Evolutionary conservation across 2,113 vertebrate species (phyloP).

Genomic region (Cavia aperea): DNA sequence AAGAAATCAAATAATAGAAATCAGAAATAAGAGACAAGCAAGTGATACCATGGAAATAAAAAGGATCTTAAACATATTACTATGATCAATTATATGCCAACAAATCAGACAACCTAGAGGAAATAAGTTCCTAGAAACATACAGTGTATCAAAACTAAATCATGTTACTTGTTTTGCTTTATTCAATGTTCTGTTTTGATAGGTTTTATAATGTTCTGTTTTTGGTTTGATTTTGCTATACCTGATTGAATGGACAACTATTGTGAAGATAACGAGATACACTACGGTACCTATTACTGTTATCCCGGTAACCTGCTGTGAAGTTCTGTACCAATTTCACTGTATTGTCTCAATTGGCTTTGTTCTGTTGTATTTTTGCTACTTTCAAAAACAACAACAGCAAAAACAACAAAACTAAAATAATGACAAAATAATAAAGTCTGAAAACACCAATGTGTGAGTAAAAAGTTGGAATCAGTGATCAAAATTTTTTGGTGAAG

Average conservation of each 20-base stretch:
- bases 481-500: not conserved
- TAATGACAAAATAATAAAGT: not conserved
- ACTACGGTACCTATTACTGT: too few species aligned
- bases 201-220: too few species aligned
- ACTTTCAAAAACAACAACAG: too few species aligned
- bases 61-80: not conserved
- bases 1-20: not conserved
- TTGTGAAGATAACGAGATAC: too few species aligned
- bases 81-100: not conserved
- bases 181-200: too few species aligned
- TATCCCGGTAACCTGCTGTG: too few species aligned
- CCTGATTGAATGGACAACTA: too few species aligned
- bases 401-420: not conserved
- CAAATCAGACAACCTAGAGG: not conserved
- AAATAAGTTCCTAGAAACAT: not conserved
- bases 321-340: too few species aligned
- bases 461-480: not conserved
- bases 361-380: too few species aligned
- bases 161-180: too few species aligned
- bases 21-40: not conserved
- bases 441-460: not conserved
- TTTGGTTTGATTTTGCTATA: too few species aligned
- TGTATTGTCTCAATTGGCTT: too few species aligned
- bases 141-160: not conserved
- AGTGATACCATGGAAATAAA: not conserved